These are phyloP conservation scores for Saccostrea cuccullata DNA, from an alignment of 1,140 invertebrate species.

Conservation along the genomic window DNA sequence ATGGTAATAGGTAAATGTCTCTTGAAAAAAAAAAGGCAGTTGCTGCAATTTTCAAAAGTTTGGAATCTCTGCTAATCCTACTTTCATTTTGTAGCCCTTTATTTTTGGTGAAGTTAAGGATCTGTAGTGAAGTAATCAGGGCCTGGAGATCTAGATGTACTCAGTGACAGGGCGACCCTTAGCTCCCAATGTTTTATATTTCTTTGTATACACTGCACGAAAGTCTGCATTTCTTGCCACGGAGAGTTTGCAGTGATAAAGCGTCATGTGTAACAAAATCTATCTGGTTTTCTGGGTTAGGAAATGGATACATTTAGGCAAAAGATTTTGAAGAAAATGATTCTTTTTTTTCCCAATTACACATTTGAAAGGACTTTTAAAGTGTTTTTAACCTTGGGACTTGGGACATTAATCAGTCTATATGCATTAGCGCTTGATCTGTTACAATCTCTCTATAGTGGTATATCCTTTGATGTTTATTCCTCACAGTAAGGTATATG, in stretches of 20 bases:
- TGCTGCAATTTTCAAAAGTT: conserved; percentile 21
- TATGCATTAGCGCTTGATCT: conserved; percentile 30
- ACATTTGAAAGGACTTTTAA: background rate
- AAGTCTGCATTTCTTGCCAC: background rate
- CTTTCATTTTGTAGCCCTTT: conserved; percentile 5
- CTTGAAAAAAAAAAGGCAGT: background rate
- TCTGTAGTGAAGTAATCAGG: background rate
- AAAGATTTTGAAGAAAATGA: background rate
- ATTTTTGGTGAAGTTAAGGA: conserved; percentile 8
- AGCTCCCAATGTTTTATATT: conserved; percentile 23
- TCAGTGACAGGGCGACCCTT: background rate
- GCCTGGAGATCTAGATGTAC: conserved; percentile 16
- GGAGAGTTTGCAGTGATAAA: background rate
- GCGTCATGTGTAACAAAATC: background rate
- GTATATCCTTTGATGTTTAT: background rate
- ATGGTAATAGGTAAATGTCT: background rate
- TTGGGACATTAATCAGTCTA: conserved; percentile 27
- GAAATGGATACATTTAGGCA: conserved; percentile 19
- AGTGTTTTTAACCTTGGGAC: conserved; percentile 33
- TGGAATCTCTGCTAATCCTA: background rate
- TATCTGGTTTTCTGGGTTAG: background rate
- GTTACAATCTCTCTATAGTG: conserved; percentile 16
- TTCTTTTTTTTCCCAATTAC: conserved; percentile 15
- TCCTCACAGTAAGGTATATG: conserved; percentile 16
- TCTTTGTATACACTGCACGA: conserved; percentile 2